These are phyloP conservation scores for Brienomyrus longianalis DNA, from an alignment of 2,113 vertebrate genomes.

Conservation along the genomic window DNA sequence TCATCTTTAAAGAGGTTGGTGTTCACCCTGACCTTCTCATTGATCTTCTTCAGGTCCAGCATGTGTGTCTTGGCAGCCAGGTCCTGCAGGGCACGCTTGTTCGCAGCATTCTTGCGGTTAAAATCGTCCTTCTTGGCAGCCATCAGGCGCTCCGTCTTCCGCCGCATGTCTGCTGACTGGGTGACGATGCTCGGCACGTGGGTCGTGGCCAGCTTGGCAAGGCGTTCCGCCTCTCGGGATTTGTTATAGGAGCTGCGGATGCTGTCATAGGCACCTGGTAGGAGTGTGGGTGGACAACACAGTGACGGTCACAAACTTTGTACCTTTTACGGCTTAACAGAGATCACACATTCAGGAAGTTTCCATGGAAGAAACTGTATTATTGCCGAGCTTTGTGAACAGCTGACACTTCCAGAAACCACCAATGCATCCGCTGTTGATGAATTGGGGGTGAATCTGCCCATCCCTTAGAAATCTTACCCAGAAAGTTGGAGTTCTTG, in stretches of 20 bases:
- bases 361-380: not conserved
- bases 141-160: conserved; percentile 67
- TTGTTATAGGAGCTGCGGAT: conserved; percentile 71
- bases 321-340: not conserved
- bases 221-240: conserved; percentile 70
- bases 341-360: conserved; percentile 1
- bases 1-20: not conserved
- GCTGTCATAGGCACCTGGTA: conserved; percentile 85
- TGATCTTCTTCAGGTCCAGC: conserved; percentile 75
- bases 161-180: conserved; percentile 66
- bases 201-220: conserved; percentile 65
- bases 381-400: not conserved
- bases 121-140: conserved; percentile 67
- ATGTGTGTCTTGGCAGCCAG: conserved; percentile 52
- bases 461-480: conserved; percentile 48
- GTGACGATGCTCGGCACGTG: conserved; percentile 68
- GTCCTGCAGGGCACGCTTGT: conserved; percentile 68
- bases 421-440: not conserved
- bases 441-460: not conserved
- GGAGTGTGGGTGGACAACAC: not conserved
- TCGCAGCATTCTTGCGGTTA: conserved; percentile 76
- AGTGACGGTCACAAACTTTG: not conserved
- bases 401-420: not conserved
- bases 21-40: conserved; percentile 70
- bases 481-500: conserved; percentile 91